Evolutionary conservation across 1,140 invertebrate genomes (phyloP), one percentile per base, ranked within the genome.

Genomic region (Ceratoteleas bidentatus): DNA sequence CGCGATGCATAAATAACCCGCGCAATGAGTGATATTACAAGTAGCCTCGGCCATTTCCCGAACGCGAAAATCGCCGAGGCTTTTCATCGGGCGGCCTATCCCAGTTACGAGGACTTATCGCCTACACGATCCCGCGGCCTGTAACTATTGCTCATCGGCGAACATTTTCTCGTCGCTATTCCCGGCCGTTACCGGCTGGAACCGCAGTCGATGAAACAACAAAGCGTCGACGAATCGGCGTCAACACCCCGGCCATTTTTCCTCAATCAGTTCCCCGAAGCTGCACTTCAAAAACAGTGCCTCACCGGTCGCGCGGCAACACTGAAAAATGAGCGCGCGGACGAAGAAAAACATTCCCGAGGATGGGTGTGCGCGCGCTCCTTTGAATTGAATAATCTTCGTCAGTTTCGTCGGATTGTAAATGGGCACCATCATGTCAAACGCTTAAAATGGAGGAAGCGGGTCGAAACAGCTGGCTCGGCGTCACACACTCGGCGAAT

Each of bases 341-440:
- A 36, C 57, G 73, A 75, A 80, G 72, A 75, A 80, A 84, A 77
- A 84, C 72, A 69, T 75, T 68, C 49, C 56, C 69, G 75, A 82
- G 72, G 81, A 80, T 85, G 65, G 78, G 74, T 84, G 33, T 62
- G 65, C 61, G 65, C 69, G 69, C 75, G 85, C 61, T 70, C 68
- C 78, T 87, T 87, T 85, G 84, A 86, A 85, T 86, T 81, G 83
- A 86, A 84, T 84, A 87, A 84, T 85, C 85, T 85, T 86, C 81
- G 84, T 87, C 70, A 84, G 85, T 49, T 86, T 81, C 65, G 72
- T 85, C 60, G 84, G 84, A 87, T 88, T 88, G 84, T 85, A 85
- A 85, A 85, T 86, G 75, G 81, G 54, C 58, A 84, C 83, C 83
- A 82, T 85, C 77, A 77, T 75, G 74, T 82, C 76, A 81, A 82